Evolutionary conservation across 2,797 vertebrate species (phyloP).

Genomic region (Lemur catta): DNA sequence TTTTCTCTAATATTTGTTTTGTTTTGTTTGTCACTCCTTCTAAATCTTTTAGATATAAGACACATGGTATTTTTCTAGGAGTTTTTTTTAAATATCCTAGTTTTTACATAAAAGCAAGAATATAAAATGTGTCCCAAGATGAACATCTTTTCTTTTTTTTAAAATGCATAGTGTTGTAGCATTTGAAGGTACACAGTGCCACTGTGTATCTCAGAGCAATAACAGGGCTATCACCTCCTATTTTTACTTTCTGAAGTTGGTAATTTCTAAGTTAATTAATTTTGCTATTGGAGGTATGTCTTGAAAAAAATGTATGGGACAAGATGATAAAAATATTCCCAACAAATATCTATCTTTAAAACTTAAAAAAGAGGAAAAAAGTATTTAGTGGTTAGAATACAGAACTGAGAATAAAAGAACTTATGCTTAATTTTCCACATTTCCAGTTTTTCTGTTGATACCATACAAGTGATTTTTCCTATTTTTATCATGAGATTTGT

Average conservation of each 20-base stretch:
- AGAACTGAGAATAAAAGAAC: background rate
- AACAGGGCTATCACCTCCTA: background rate
- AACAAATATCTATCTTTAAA: background rate
- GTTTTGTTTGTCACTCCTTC: background rate
- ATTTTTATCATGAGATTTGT: background rate
- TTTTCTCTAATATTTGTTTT: constrained; percentile 39
- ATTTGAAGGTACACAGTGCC: background rate
- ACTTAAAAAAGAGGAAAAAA: background rate
- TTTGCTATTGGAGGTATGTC: background rate
- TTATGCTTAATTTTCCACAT: background rate
- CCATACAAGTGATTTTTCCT: background rate
- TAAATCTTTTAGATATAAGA: constrained; percentile 23
- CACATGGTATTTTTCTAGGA: constrained; percentile 30
- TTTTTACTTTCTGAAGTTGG: constrained; percentile 28
- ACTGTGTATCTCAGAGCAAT: background rate
- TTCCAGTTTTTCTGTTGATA: constrained; percentile 4
- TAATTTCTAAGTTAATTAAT: background rate
- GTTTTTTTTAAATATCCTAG: background rate
- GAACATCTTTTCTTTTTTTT: background rate
- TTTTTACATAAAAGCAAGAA: background rate
- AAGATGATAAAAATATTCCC: background rate
- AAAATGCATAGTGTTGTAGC: background rate
- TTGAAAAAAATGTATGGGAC: background rate
- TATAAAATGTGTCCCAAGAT: background rate
- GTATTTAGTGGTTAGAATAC: background rate